phyloP scores from a whole-genome alignment of 2,113 vertebrate genomes.

The Seriola dumerili region DNA sequence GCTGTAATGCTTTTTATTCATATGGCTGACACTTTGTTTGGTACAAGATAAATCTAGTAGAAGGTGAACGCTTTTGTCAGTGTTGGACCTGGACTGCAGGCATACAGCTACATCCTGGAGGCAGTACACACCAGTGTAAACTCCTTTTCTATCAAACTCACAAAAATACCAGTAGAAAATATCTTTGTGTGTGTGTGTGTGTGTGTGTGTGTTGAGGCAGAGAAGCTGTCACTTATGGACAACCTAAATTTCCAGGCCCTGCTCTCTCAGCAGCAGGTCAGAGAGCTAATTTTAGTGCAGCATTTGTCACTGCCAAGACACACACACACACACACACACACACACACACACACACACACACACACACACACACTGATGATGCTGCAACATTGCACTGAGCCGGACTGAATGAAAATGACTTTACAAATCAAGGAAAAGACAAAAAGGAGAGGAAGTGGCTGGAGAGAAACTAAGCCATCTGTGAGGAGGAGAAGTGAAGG shows the following conservation, averaged over 20 bases:
- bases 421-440: slow-evolving; percentile 17
- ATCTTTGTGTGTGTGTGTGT: slow-evolving; percentile 6
- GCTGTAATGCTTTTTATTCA: too few species aligned
- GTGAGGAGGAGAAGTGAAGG: slow-evolving; percentile 12
- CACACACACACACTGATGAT: slow-evolving; percentile 10
- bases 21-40: too few species aligned
- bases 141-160: too few species aligned
- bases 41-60: too few species aligned
- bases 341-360: neutral
- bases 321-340: neutral
- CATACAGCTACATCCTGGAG: too few species aligned
- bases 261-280: slow-evolving; percentile 31
- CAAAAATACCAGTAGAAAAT: too few species aligned
- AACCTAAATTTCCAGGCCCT: slow-evolving; percentile 11
- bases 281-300: slow-evolving; percentile 24
- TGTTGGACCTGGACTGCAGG: too few species aligned
- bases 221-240: neutral
- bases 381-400: slow-evolving; percentile 22
- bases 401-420: slow-evolving; percentile 30
- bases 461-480: slow-evolving; percentile 18
- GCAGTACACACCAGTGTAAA: too few species aligned
- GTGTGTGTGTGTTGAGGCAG: neutral
- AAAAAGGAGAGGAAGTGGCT: neutral
- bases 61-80: too few species aligned
- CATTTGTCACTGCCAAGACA: slow-evolving; percentile 20